A percentile compares a stretch with the other conserved stretches of the same genome.
phyloP scores from a whole-genome alignment of 2,797 vertebrate genomes.

The Dryobates pubescens region DNA sequence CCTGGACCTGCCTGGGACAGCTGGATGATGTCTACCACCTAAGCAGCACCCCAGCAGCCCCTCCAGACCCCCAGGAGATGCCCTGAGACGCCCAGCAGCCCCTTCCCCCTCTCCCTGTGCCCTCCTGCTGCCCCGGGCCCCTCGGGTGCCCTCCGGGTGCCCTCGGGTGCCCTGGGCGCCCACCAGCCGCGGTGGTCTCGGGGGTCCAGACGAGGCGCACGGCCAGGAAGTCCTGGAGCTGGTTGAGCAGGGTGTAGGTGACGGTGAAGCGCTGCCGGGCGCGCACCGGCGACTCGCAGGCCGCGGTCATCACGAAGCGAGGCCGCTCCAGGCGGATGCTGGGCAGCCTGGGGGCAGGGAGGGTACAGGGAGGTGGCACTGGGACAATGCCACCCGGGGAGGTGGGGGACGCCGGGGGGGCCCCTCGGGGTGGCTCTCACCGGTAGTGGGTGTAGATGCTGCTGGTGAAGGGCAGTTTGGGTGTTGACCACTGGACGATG shows the following conservation, averaged over 20 bases:
- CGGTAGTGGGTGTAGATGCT: conserved; percentile 94
- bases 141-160: not conserved
- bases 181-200: not conserved
- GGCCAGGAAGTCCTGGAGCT: not conserved
- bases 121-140: too few species aligned
- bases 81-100: too few species aligned
- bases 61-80: too few species aligned
- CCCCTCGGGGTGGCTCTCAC: conserved; percentile 41
- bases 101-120: too few species aligned
- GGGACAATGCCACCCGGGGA: too few species aligned
- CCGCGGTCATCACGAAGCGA: conserved; percentile 90
- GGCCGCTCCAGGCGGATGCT: conserved; percentile 90
- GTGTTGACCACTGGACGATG: conserved; percentile 90
- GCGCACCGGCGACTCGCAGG: conserved; percentile 85
- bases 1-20: too few species aligned
- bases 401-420: too few species aligned
- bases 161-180: not conserved
- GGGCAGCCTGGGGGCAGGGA: conserved; percentile 76
- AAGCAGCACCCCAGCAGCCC: too few species aligned
- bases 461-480: conserved; percentile 91
- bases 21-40: too few species aligned
- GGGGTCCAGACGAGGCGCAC: not conserved
- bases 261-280: conserved; percentile 89
- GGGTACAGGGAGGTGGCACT: too few species aligned
- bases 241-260: conserved; percentile 86